Percentiles rank a stretch among this genome's conserved stretches.
phyloP scores from a whole-genome alignment of 2,888 invertebrate species.

The Drosophila lacicola region DNA sequence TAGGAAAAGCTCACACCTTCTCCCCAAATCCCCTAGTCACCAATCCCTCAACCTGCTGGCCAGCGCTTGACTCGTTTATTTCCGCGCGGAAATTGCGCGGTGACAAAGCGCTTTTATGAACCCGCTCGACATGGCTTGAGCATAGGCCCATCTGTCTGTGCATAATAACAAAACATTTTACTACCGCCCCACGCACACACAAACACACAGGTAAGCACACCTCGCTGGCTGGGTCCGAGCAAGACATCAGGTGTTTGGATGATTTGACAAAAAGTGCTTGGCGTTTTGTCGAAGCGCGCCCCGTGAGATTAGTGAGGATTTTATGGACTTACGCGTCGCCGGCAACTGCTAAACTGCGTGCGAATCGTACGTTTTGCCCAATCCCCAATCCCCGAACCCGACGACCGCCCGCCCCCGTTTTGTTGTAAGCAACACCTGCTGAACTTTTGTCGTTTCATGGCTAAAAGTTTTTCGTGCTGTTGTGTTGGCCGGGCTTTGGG shows the following conservation, averaged over 20 bases:
- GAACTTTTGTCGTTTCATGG: conserved; percentile 75
- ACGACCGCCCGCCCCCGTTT: neutral
- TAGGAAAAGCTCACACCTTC: conserved; percentile 2
- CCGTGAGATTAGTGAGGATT: conserved; percentile 77
- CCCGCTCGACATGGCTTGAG: conserved; percentile 52
- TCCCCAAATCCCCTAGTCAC: neutral
- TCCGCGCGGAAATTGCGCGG: conserved; percentile 70
- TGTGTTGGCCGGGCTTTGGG: conserved; percentile 32
- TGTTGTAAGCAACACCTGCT: conserved; percentile 53
- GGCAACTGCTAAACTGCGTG: conserved; percentile 67
- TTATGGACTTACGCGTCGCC: conserved; percentile 74
- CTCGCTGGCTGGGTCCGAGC: conserved; percentile 40
- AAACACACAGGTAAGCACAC: neutral
- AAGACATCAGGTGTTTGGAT: conserved; percentile 83
- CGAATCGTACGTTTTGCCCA: conserved; percentile 45
- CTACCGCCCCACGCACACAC: conserved; percentile 8
- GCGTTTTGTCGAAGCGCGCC: conserved; percentile 71
- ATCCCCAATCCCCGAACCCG: neutral
- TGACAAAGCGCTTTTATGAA: conserved; percentile 75
- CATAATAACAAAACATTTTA: conserved; percentile 61
- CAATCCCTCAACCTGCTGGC: neutral
- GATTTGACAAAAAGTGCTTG: conserved; percentile 82
- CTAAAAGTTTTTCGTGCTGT: conserved; percentile 56
- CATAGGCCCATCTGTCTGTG: conserved; percentile 55
- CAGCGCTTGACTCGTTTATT: conserved; percentile 56